These are phyloP conservation scores for Ciconia stormi DNA, from an alignment of 2,113 vertebrate genomes.

Conservation along the genomic window DNA sequence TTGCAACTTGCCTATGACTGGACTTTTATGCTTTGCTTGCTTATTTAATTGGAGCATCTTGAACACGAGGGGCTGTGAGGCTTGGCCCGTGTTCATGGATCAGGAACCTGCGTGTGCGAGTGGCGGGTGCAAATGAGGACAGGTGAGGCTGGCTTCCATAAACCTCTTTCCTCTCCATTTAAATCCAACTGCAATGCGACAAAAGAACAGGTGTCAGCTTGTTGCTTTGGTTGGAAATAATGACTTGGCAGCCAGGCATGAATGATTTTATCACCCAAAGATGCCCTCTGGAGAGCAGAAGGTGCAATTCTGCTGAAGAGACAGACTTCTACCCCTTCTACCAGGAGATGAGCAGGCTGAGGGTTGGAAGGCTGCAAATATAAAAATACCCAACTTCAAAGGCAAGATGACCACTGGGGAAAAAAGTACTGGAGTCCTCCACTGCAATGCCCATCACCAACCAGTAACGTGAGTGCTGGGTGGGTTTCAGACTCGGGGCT, in stretches of 20 bases:
- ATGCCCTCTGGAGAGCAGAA: not conserved
- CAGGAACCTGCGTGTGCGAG: not conserved
- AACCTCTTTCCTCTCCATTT: not conserved
- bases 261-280: not conserved
- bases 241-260: not conserved
- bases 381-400: not conserved
- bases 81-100: not conserved
- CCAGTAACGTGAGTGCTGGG: not conserved
- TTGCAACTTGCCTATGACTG: not conserved
- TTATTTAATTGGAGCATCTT: not conserved
- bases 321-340: not conserved
- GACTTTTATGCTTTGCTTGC: not conserved
- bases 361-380: not conserved
- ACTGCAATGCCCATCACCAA: not conserved
- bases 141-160: not conserved
- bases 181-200: not conserved
- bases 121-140: not conserved
- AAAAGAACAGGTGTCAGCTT: not conserved
- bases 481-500: not conserved
- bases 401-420: not conserved
- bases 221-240: not conserved
- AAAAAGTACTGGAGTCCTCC: not conserved
- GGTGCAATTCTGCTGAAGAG: not conserved
- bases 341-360: not conserved
- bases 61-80: not conserved